Evolutionary conservation across 2,797 vertebrate genomes (phyloP), one percentile per base, ranked within the genome.

Genomic region (Rhinichthys osculus): DNA sequence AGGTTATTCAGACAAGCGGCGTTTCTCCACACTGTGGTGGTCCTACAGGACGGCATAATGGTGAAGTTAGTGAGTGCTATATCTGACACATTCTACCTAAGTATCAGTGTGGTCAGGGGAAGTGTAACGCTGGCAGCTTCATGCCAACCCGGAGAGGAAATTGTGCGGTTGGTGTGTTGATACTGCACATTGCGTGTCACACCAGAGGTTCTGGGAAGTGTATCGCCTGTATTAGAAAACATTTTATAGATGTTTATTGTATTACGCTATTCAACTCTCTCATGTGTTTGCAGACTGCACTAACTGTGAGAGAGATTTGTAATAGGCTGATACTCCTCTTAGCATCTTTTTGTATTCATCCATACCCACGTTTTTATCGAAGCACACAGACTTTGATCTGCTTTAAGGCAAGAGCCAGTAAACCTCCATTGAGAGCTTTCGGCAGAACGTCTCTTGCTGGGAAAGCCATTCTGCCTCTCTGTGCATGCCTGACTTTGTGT

Each of bases 1-100:
- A 92, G 90, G 94, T 94, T 89, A 89, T 87, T 90, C 90, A 86
- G 89, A 92, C 90, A 88, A 59, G 17, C 89, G 89, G 70, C 87
- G 87, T 85, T 71, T 44, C 67, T 72, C 50, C 9, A 52, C 23
- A 1, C 47, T 21, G 47, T 78, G 64, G 64, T 85, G 66, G 83
- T 74, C 78, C 42, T 64, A 33, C 17, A 71, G 27, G 19, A 66
- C 21, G 30, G 27, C 38, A 70, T 42, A 59, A 10, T 59, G 27
- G 52, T 57, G 27, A 70, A 71, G 66, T 84, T 84, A 71, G 64
- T 70, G 38, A 38, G 76, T 79, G 83, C 50, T 79, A 79, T 62
- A 79, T 85, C 21, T 79, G 38, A 79, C 76, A 85, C 83, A 7
- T 72, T 79, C 13, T 47, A 23, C 21, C 27, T 42, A 47, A 59